Conservation (phyloP, 2,113 vertebrate genomes). For the Dipodomys ordii region DNA sequence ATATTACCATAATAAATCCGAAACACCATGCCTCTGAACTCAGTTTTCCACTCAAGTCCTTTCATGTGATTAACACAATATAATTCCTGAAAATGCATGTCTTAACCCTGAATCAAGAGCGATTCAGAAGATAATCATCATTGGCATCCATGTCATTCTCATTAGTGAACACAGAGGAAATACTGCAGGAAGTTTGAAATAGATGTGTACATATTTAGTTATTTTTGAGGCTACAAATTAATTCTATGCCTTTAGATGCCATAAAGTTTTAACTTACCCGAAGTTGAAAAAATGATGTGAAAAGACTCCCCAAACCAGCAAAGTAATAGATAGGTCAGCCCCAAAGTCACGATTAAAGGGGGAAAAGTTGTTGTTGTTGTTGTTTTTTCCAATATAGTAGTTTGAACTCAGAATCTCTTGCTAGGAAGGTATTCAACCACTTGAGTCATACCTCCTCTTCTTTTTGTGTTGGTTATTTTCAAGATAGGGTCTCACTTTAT, state of each 20-base stretch:
- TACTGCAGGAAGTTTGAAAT: background rate
- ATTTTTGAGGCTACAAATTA: background rate
- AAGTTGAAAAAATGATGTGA: background rate
- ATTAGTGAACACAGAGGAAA: background rate
- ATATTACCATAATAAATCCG: conserved; percentile 35
- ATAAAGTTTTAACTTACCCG: background rate
- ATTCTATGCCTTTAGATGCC: background rate
- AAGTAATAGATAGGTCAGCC: background rate
- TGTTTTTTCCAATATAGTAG: too few species aligned
- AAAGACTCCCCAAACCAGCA: background rate
- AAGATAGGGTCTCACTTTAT: background rate
- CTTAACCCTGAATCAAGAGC: background rate
- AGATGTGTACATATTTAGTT: background rate
- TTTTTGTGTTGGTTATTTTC: too few species aligned
- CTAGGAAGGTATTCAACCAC: too few species aligned
- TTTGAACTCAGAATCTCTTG: too few species aligned
- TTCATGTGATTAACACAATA: background rate
- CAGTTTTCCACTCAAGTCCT: background rate
- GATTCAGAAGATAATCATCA: conserved; percentile 3
- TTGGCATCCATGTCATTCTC: background rate
- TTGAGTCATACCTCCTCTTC: too few species aligned
- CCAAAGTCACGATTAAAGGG: background rate
- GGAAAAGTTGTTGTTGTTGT: too few species aligned
- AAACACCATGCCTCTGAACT: background rate
- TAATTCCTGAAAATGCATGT: background rate